These are phyloP conservation scores for Sinohyriopsis cumingii DNA, from an alignment of 2,888 invertebrate genomes.

Conservation along the genomic window DNA sequence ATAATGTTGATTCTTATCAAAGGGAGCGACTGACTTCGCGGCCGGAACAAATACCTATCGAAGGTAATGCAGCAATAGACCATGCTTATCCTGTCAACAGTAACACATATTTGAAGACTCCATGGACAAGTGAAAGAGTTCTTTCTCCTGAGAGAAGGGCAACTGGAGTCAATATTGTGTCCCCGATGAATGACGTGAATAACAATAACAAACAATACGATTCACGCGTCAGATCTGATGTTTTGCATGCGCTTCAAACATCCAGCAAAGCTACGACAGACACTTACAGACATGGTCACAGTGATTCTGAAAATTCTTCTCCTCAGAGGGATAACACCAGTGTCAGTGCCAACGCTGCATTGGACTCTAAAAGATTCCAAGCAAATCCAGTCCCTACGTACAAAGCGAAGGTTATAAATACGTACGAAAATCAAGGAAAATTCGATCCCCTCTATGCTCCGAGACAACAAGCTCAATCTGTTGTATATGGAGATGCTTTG, in stretches of 20 bases:
- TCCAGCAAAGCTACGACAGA: not conserved
- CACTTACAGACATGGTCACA: not conserved
- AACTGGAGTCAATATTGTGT: constrained; percentile 2
- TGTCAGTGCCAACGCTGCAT: constrained; percentile 7
- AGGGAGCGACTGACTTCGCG: constrained; percentile 10
- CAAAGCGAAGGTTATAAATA: constrained; percentile 52
- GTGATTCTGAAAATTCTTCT: not conserved
- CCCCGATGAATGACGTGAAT: constrained; percentile 37
- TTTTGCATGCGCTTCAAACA: constrained; percentile 18
- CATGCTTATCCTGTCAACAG: too few species aligned
- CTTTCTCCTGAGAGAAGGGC: too few species aligned
- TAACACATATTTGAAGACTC: too few species aligned
- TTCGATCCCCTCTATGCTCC: constrained; percentile 43
- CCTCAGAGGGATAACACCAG: not conserved
- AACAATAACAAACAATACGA: constrained; percentile 45
- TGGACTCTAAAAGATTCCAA: constrained; percentile 19
- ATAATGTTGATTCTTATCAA: constrained; percentile 27
- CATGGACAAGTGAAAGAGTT: too few species aligned
- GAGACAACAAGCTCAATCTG: constrained; percentile 47
- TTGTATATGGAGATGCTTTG: not conserved
- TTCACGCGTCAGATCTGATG: constrained; percentile 24
- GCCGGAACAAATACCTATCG: not conserved
- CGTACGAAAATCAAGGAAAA: constrained; percentile 60
- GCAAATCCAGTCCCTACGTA: constrained; percentile 46
- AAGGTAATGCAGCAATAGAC: too few species aligned